Conservation (phyloP, 2,113 vertebrate species). For the Hippocampus barbouri region DNA sequence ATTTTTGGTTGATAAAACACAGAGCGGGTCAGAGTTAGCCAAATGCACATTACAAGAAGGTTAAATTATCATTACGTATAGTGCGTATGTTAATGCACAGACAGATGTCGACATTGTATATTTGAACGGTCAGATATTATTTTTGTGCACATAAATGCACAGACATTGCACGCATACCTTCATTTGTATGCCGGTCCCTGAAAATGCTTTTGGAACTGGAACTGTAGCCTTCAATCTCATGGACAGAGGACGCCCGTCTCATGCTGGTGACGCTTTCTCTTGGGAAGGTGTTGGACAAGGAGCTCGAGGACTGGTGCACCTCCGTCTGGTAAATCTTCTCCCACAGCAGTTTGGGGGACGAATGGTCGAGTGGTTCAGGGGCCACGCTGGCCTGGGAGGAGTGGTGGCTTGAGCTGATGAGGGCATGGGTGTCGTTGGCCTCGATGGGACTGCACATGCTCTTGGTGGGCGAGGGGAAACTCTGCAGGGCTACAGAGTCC, state of each 20-base stretch:
- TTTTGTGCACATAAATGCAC: background rate
- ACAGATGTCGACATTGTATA: background rate
- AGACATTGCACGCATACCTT: slow-evolving; percentile 75
- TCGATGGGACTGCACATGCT: slow-evolving; percentile 86
- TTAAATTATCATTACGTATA: too few relatives aligned
- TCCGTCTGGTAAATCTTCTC: slow-evolving; percentile 86
- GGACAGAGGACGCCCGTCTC: slow-evolving; percentile 92
- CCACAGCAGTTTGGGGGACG: slow-evolving; percentile 85
- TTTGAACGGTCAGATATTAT: background rate
- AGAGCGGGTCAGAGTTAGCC: too few relatives aligned
- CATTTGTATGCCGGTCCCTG: slow-evolving; percentile 85
- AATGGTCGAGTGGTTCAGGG: slow-evolving; percentile 86
- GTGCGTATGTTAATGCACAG: too few relatives aligned
- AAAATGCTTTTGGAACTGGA: slow-evolving; percentile 83
- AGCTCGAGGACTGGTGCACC: slow-evolving; percentile 80
- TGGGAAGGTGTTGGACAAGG: slow-evolving; percentile 84
- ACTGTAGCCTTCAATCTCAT: slow-evolving; percentile 91
- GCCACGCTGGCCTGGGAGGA: slow-evolving; percentile 83
- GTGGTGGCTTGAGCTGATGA: slow-evolving; percentile 86
- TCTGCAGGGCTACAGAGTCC: slow-evolving; percentile 86
- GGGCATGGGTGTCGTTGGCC: slow-evolving; percentile 89
- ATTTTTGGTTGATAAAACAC: too few relatives aligned
- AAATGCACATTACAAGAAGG: too few relatives aligned
- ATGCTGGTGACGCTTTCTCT: slow-evolving; percentile 89
- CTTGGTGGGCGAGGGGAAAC: slow-evolving; percentile 89